Percentiles rank a stretch among this genome's conserved stretches.
Conservation (phyloP, 1,140 invertebrate species). For the Dolichoris vasculosae region DNA sequence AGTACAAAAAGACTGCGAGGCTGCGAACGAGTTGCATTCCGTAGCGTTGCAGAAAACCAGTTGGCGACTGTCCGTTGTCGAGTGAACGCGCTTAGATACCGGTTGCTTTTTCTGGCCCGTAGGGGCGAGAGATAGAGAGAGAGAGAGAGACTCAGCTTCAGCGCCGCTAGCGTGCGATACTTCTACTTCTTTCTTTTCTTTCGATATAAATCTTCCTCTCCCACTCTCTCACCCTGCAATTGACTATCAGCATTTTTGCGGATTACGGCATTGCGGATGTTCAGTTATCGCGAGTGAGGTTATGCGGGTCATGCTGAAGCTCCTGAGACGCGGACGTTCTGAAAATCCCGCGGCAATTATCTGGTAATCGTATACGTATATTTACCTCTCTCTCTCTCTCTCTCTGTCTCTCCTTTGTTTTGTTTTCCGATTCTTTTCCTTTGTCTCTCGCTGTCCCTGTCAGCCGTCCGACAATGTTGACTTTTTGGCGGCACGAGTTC, state of each 20-base stretch:
- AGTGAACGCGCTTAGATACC: conserved; percentile 8
- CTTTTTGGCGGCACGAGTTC: neutral
- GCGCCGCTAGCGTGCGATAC: neutral
- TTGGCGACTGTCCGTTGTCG: conserved; percentile 19
- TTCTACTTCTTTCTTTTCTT: neutral
- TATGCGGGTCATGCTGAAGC: conserved; percentile 23
- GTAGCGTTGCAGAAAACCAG: conserved; percentile 24
- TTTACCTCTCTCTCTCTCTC: neutral
- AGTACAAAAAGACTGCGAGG: neutral
- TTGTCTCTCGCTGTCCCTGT: neutral
- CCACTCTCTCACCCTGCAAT: conserved; percentile 6
- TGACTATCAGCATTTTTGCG: conserved; percentile 3
- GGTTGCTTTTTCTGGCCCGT: neutral
- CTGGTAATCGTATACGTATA: neutral
- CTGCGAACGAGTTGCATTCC: neutral
- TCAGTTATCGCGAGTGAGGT: conserved; percentile 28
- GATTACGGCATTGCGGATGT: conserved; percentile 49
- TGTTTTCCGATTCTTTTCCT: conserved; percentile 9
- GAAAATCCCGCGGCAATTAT: conserved; percentile 5
- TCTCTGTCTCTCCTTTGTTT: neutral
- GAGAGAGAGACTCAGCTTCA: neutral
- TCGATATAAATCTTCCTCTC: conserved; percentile 22
- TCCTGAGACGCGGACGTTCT: neutral
- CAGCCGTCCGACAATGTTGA: neutral
- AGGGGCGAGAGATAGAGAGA: neutral